Evolutionary conservation across 2,797 vertebrate genomes (phyloP).

Genomic region (Masticophis lateralis): DNA sequence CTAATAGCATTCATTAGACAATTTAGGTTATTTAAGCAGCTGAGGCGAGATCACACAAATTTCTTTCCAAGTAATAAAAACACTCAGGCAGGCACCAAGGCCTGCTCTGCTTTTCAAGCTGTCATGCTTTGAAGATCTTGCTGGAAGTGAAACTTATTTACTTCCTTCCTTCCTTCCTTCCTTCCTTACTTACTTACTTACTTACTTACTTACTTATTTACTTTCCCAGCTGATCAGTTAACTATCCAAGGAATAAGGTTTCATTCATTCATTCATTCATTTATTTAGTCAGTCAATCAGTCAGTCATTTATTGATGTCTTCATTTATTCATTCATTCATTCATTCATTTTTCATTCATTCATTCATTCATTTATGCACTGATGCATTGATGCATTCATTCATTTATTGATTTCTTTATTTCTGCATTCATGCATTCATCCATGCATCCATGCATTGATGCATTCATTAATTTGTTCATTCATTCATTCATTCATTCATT

Average conservation of each 20-base stretch:
- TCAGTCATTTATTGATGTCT: no score
- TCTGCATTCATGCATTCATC: no score
- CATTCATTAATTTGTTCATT: no score
- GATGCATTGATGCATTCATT: no score
- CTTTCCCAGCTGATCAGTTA: conserved; percentile 45
- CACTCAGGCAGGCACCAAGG: no score
- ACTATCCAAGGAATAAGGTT: conserved; percentile 48
- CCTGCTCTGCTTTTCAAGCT: not conserved
- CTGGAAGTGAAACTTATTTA: conserved; percentile 36
- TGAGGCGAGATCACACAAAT: conserved; percentile 34
- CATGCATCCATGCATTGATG: no score
- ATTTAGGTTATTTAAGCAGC: conserved; percentile 28
- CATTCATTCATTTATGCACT: no score
- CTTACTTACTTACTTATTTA: not conserved
- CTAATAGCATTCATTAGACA: conserved; percentile 20
- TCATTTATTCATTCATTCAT: no score
- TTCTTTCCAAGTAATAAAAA: conserved; percentile 21
- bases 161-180: not conserved
- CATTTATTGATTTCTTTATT: no score
- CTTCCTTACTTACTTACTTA: conserved; percentile 9
- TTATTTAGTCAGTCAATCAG: no score
- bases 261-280: not conserved
- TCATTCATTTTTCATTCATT: no score
- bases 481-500: no score
- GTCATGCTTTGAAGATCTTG: conserved; percentile 35